Conservation (phyloP, 2,113 vertebrate genomes). For the Trichechus manatus region DNA sequence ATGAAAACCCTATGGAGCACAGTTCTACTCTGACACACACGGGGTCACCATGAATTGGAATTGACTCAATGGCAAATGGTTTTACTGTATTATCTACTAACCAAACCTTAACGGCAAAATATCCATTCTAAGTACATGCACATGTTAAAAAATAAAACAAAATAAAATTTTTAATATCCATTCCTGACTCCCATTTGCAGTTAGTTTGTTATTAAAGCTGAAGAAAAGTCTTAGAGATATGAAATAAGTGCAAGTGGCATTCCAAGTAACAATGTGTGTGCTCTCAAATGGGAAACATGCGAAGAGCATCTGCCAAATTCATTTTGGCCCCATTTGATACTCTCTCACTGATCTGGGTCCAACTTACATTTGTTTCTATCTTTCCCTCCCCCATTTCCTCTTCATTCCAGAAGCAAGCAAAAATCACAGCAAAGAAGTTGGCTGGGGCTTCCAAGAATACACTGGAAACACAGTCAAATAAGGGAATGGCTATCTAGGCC, state of each 20-base stretch:
- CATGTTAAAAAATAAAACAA: background rate
- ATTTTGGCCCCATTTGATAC: constrained; percentile 64
- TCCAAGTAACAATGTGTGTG: constrained; percentile 61
- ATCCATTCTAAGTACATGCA: background rate
- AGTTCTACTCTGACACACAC: background rate
- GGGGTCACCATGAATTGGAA: background rate
- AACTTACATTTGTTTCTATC: constrained; percentile 56
- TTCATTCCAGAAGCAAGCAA: constrained; percentile 59
- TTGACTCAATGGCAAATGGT: background rate
- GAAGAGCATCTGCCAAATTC: constrained; percentile 40
- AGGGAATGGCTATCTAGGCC: background rate
- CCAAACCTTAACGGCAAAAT: background rate
- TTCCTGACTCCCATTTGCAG: constrained; percentile 67
- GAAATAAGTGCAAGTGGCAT: constrained; percentile 68
- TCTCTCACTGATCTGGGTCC: constrained; percentile 67
- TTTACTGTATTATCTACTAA: background rate
- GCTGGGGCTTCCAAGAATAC: constrained; percentile 59
- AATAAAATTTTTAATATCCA: constrained; percentile 25
- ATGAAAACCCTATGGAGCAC: background rate
- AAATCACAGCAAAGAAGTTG: constrained; percentile 40
- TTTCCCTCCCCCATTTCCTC: constrained; percentile 68
- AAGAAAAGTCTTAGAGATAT: constrained; percentile 75
- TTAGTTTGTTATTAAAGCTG: constrained; percentile 68
- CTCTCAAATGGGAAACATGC: constrained; percentile 53
- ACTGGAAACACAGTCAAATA: background rate